Evolutionary conservation across 1,140 invertebrate species (phyloP).

Genomic region (Danaus plexippus): DNA sequence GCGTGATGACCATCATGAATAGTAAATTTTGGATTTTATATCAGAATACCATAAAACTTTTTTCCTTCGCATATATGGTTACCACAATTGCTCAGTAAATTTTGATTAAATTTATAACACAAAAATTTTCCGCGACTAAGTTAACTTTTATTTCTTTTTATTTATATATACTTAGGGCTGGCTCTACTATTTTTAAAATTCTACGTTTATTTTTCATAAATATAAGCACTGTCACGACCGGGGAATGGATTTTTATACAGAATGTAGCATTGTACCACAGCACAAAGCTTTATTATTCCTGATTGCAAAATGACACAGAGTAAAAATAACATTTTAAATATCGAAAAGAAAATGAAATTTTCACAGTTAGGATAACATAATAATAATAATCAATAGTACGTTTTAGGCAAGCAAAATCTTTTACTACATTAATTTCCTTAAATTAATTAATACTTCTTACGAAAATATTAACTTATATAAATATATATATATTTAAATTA

Average conservation of each 20-base stretch:
- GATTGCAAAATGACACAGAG: conserved; percentile 14
- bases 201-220: background rate
- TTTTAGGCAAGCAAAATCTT: no score
- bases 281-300: conserved; percentile 19
- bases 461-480: background rate
- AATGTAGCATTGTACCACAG: conserved; percentile 14
- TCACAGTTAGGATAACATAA: no score
- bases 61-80: background rate
- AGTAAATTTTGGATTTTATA: background rate
- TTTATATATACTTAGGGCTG: no score
- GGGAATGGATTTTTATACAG: conserved; percentile 8
- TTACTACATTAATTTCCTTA: background rate
- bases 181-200: background rate
- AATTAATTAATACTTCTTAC: background rate
- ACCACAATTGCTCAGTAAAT: no score
- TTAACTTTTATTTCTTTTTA: no score
- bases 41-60: background rate
- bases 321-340: background rate
- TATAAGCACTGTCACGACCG: background rate
- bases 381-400: no score
- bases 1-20: no score
- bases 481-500: background rate
- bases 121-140: no score
- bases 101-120: no score
- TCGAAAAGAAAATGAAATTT: no score